Base-by-base conservation (phyloP, 2,113 vertebrate species). In the Megalops atlanticus region DNA sequence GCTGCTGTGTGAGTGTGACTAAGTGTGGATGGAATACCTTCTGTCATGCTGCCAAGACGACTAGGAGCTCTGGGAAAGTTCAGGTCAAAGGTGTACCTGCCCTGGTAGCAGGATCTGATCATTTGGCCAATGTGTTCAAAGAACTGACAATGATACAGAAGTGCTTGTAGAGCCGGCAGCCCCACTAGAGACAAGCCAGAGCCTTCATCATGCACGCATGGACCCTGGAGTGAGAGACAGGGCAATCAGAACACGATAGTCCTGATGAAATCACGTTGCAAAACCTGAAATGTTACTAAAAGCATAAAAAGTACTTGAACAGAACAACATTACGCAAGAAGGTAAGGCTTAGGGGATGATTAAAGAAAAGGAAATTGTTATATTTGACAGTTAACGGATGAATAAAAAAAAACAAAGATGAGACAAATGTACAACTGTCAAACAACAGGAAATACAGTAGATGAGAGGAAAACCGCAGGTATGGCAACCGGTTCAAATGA, bases 191-290 rank as follows among this genome's bases (percentile, higher is more conserved):
- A 96, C 70, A 97, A 54, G 24, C 95, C 96, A 5, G 96, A 95
- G 45, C 95, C 96, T 86, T 98, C 97, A 82, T 98, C 97, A 0
- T 97, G 95, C 52, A 99, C 96, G 89, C 94, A 96, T 0, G 96
- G 97, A 33, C 96, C 96, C 98, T 99, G 81, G 6, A 82, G 45
- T 78, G n/a, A 78, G 5, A 24, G 83, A 76, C 64, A 84, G 10
- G n/a, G 43, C 38, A 41, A 33, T 74, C 24, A 47, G 6, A 35
- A 43, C 12, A 73, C 54, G 79, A 15, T 31, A 47, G 2, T 40
- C 75, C 16, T 16, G 21, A 72, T 36, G 41, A 15, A 82, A 64
- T n/a, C 24, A 24, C 21, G 24, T n/a, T 41, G 43, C 16, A 49
- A 49, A 49, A 49, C 1, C 0, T 49, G 45, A 49, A 49, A 11